Conservation (phyloP, 2,888 invertebrate genomes). For the Polyommatus iphigenia region DNA sequence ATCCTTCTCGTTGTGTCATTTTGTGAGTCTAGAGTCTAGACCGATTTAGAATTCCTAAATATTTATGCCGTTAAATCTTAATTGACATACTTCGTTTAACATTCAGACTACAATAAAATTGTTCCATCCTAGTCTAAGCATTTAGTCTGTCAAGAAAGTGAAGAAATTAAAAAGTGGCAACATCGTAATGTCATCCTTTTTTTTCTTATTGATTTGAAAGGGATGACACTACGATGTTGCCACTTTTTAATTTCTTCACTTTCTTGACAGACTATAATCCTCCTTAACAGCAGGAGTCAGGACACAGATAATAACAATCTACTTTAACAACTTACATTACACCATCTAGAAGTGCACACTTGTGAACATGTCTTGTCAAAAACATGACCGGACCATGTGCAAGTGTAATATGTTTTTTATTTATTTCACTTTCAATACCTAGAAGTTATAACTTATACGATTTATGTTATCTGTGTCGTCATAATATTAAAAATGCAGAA, state of each 20-base stretch:
- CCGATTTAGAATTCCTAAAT: background rate
- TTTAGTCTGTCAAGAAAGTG: too few species aligned
- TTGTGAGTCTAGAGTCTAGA: background rate
- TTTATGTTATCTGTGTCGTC: background rate
- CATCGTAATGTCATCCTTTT: too few species aligned
- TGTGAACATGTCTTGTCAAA: background rate
- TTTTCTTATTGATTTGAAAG: too few species aligned
- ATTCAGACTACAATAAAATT: background rate
- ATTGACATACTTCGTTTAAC: background rate
- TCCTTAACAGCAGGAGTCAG: background rate
- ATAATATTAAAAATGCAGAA: background rate
- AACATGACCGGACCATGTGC: background rate
- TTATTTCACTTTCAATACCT: background rate
- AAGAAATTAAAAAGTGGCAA: too few species aligned
- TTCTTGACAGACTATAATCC: too few species aligned
- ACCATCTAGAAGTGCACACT: background rate
- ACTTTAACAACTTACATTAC: background rate
- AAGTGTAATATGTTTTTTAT: background rate
- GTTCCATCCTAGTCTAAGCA: too few species aligned
- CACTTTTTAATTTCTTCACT: too few species aligned
- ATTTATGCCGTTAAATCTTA: background rate
- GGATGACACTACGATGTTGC: too few species aligned
- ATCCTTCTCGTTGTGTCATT: background rate
- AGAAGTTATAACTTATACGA: background rate
- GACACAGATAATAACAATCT: background rate